Conservation (phyloP, 2,113 vertebrate genomes). For the Diphyllodes magnificus region DNA sequence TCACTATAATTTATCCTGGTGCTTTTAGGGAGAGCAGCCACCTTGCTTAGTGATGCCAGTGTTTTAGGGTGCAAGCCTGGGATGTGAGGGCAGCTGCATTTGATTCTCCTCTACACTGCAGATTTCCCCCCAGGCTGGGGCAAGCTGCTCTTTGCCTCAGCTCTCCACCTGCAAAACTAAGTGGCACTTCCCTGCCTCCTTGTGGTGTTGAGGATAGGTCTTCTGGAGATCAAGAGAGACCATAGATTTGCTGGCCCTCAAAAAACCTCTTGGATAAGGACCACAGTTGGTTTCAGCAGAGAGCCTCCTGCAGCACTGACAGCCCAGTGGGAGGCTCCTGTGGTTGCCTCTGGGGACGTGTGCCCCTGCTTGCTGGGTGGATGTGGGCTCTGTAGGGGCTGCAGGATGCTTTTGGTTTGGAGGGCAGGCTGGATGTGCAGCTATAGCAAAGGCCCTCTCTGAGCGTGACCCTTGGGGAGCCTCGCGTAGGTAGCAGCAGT, state of each 20-base stretch:
- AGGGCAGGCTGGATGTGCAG: neutral
- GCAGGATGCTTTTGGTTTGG: neutral
- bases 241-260: neutral
- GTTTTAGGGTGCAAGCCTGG: neutral
- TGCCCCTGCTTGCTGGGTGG: neutral
- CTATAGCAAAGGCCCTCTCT: neutral
- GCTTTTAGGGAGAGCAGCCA: neutral
- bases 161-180: constrained; percentile 10
- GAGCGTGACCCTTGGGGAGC: neutral
- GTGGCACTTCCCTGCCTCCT: constrained; percentile 45
- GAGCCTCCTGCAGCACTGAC: neutral
- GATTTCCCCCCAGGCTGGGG: rapidly evolving
- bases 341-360: neutral
- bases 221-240: neutral
- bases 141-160: neutral
- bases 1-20: neutral
- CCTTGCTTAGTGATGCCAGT: neutral
- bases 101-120: neutral
- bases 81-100: neutral
- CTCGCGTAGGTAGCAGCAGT: neutral
- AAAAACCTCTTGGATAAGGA: neutral
- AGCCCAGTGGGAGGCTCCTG: neutral
- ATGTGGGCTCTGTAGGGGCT: neutral
- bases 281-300: neutral
- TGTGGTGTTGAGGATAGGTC: neutral